Evolutionary conservation across 2,797 vertebrate species (phyloP).

Genomic region (Chanos chanos): DNA sequence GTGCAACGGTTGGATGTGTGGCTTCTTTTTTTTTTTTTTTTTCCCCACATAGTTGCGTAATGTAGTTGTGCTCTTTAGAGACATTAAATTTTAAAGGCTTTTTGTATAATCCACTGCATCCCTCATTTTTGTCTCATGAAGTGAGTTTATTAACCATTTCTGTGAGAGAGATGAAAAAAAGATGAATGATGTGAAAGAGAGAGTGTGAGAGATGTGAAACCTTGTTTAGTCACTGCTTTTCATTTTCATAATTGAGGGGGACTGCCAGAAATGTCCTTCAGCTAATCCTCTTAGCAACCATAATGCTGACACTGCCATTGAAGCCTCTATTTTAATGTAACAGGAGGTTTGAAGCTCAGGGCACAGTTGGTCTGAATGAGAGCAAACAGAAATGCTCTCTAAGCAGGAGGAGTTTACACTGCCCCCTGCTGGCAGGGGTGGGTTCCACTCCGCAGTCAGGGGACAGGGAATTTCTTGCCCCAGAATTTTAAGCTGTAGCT

Average conservation of each 20-base stretch:
- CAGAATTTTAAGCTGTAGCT: neutral
- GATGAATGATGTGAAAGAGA: conserved; percentile 37
- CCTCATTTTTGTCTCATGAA: conserved; percentile 7
- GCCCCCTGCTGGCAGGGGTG: conserved; percentile 53
- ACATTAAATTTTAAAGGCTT: conserved; percentile 67
- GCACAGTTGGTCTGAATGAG: too few relatives aligned
- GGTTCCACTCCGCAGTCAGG: neutral
- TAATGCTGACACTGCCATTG: conserved; percentile 75
- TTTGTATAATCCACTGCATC: conserved; percentile 59
- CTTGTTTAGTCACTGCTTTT: conserved; percentile 65
- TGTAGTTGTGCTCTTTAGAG: conserved; percentile 67
- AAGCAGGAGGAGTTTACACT: conserved; percentile 30
- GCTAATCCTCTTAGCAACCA: conserved; percentile 77
- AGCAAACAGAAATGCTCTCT: neutral
- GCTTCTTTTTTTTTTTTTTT: conserved; percentile 42
- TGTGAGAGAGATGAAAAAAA: conserved; percentile 44
- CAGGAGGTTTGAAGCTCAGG: conserved; percentile 62
- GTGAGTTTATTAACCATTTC: conserved; percentile 48
- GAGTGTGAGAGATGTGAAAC: conserved; percentile 35
- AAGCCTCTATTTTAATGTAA: conserved; percentile 77
- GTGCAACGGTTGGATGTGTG: conserved; percentile 48
- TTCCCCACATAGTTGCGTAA: conserved; percentile 61
- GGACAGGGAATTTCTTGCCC: neutral
- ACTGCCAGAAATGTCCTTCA: conserved; percentile 74
- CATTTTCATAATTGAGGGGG: conserved; percentile 76